These are phyloP conservation scores for Apis dorsata DNA, from an alignment of 1,140 invertebrate genomes.

Conservation along the genomic window DNA sequence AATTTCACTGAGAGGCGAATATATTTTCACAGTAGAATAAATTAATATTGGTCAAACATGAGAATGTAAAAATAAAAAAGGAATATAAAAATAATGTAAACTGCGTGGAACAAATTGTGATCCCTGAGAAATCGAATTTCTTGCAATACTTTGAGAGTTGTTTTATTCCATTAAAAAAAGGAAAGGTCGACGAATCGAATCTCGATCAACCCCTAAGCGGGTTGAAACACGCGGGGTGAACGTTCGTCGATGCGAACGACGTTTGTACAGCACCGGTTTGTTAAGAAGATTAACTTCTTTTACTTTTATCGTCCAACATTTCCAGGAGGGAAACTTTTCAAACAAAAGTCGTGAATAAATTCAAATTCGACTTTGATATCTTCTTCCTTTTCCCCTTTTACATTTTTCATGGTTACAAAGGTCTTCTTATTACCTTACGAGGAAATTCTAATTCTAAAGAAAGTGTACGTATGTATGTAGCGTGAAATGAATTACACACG, in stretches of 20 bases:
- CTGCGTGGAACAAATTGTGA: too few species aligned
- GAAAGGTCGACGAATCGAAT: background rate
- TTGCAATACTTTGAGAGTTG: too few species aligned
- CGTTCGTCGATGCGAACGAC: background rate
- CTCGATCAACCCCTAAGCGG: background rate
- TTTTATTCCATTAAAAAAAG: background rate
- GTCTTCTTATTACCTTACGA: too few species aligned
- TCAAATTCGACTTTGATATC: too few species aligned
- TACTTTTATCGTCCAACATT: background rate
- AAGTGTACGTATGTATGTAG: too few species aligned
- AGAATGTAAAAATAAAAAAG: background rate
- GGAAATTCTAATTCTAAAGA: too few species aligned
- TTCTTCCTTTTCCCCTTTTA: too few species aligned
- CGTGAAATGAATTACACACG: too few species aligned
- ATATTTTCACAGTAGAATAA: background rate
- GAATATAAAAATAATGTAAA: too few species aligned
- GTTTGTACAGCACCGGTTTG: background rate
- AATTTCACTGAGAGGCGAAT: too few species aligned
- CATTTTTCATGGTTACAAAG: too few species aligned
- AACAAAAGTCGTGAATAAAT: background rate
- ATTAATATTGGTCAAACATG: background rate
- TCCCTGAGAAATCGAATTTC: slow-evolving; percentile 2
- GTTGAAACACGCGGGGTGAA: background rate
- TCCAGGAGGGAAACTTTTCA: slow-evolving; percentile 39
- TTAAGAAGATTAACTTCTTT: slow-evolving; percentile 51